phyloP scores from a whole-genome alignment of 2,888 invertebrate genomes.

The Pasiphila rectangulata region DNA sequence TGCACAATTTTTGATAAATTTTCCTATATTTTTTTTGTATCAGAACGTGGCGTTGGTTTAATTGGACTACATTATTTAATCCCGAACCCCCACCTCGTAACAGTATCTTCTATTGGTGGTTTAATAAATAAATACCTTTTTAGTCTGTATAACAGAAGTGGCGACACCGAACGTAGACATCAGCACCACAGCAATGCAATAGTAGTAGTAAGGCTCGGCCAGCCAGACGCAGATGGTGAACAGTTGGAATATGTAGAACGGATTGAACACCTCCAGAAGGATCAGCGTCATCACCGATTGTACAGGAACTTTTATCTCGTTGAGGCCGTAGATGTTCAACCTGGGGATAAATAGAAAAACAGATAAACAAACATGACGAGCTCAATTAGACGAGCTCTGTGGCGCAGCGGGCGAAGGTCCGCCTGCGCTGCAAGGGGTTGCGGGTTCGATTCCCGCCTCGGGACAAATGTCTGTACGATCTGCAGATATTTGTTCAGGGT shows the following conservation, averaged over 20 bases:
- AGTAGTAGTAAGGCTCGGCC: conserved; percentile 93
- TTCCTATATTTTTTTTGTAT: too few relatives aligned
- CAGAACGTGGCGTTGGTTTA: too few relatives aligned
- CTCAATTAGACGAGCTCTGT: too few relatives aligned
- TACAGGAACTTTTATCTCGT: conserved; percentile 91
- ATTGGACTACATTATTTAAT: too few relatives aligned
- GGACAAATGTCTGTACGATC: too few relatives aligned
- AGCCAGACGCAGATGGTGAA: conserved; percentile 95
- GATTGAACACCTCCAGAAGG: conserved; percentile 92
- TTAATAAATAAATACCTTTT: conserved; percentile 86
- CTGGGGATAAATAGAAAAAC: conserved; percentile 63
- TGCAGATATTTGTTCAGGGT: too few relatives aligned
- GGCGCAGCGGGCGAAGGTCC: too few relatives aligned
- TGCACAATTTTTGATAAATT: too few relatives aligned
- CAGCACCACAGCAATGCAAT: conserved; percentile 90
- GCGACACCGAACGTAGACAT: conserved; percentile 92
- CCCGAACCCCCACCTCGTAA: neutral
- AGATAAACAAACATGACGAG: too few relatives aligned
- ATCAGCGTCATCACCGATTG: conserved; percentile 86
- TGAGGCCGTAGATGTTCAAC: conserved; percentile 89
- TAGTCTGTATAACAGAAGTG: conserved; percentile 91
- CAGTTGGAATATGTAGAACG: conserved; percentile 97
- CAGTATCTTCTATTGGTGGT: too few relatives aligned
- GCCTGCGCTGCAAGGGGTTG: too few relatives aligned
- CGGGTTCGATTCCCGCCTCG: too few relatives aligned